Conservation (phyloP, 2,797 vertebrate genomes). For the Etheostoma nigrum region DNA sequence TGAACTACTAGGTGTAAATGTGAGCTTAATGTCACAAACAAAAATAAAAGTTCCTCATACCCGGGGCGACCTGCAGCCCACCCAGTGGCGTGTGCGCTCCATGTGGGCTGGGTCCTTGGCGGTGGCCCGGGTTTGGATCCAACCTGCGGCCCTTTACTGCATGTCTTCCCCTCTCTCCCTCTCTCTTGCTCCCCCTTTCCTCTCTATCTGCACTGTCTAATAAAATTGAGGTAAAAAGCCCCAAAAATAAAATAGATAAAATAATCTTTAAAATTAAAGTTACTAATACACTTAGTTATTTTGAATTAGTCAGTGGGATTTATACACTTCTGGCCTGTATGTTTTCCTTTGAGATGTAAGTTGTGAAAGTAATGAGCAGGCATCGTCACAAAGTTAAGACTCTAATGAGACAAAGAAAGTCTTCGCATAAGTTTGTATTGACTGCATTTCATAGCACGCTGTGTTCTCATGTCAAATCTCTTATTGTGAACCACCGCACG, state of each 20-base stretch:
- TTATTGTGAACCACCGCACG: slow-evolving; percentile 6
- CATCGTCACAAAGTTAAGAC: slow-evolving; percentile 29
- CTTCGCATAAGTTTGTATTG: slow-evolving; percentile 17
- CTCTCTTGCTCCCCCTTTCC: no score
- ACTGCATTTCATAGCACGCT: slow-evolving; percentile 14
- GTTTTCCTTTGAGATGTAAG: slow-evolving; percentile 20
- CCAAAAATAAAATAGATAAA: no score
- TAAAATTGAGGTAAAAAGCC: no score
- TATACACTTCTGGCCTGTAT: background rate
- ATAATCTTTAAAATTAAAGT: no score
- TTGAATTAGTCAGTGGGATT: background rate
- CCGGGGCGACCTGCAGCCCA: no score
- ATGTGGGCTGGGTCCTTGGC: no score
- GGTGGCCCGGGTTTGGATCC: no score
- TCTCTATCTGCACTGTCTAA: no score
- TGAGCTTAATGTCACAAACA: background rate
- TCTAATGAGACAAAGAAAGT: slow-evolving; percentile 47
- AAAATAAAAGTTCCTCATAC: background rate
- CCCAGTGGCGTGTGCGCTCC: no score
- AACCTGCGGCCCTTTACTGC: no score
- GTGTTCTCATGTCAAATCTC: slow-evolving; percentile 17
- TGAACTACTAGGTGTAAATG: background rate
- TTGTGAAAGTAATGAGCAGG: slow-evolving; percentile 37
- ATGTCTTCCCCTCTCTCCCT: no score
- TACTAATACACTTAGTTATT: background rate